Base-by-base conservation (phyloP, 2,888 invertebrate species). In the Spisula subtruncata region DNA sequence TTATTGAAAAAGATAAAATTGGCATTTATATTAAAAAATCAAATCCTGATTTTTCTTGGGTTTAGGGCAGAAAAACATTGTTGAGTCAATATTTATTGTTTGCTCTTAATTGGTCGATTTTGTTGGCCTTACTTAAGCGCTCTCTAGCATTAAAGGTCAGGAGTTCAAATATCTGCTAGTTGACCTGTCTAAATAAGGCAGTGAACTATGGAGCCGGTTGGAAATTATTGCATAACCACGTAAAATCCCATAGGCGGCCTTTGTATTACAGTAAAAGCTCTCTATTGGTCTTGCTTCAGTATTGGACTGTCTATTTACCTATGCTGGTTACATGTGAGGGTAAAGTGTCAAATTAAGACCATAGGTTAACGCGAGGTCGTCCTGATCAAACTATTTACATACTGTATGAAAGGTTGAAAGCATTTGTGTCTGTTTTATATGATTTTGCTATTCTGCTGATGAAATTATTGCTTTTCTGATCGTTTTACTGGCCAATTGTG, bases 281-380 rank as follows among this genome's bases (percentile, higher is more conserved):
- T 79, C 20, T 85, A 80, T 85, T 79, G 25, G 20, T 85, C 20
- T 32, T 83, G 79, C 85, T 79, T 25, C n/a, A 29, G 85, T 85
- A 79, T 80, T 54, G 32, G 79, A 51, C 32, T 80, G 75, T 56
- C 56, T 82, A 79, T 80, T 88, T 83, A 83, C 83, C 83, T 83
- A 84, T 83, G 46, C 83, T 75, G 89, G 87, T 88, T 89, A 89
- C 75, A 85, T n/a, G 83, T 41, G 54, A 87, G 90, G 91, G 84
- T 88, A 87, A 81, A 90, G 85, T 90, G 91, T 91, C 91, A 91
- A 81, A 85, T 41, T 71, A 83, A 91, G 91, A 91, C 88, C 91
- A 91, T 88, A 90, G 91, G 91, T 91, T 86, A 88, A 20, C 29
- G 29, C 54, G 51, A 91, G 91, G 90, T 91, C 91, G 90, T 51